Percentiles rank a stretch among this genome's conserved stretches.
These are phyloP conservation scores for Lutraria lutraria DNA, from an alignment of 2,888 invertebrate species.

Conservation along the genomic window DNA sequence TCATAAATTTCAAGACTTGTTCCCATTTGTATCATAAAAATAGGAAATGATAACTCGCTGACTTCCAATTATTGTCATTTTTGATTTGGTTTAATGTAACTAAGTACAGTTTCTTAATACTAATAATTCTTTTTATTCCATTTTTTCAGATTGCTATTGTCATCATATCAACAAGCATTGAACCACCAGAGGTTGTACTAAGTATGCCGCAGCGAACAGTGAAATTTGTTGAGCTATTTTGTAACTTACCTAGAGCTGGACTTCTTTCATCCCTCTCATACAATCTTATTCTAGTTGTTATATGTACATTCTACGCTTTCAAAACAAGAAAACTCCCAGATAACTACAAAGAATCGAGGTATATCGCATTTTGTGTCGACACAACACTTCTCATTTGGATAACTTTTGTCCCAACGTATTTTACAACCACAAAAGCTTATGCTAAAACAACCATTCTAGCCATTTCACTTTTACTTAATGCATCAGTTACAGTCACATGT, in stretches of 20 bases:
- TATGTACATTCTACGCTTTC: slow-evolving; percentile 80
- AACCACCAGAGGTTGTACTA: slow-evolving; percentile 68
- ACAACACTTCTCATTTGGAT: slow-evolving; percentile 78
- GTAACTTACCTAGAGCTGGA: slow-evolving; percentile 73
- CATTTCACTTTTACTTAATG: slow-evolving; percentile 76
- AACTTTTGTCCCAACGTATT: slow-evolving; percentile 77
- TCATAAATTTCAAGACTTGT: too few species aligned
- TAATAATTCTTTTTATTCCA: background rate
- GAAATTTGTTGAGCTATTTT: slow-evolving; percentile 76
- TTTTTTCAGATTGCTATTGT: slow-evolving; percentile 72
- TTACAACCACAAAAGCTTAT: slow-evolving; percentile 69
- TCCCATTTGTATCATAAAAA: too few species aligned
- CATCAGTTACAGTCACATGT: slow-evolving; percentile 76
- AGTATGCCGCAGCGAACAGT: slow-evolving; percentile 76
- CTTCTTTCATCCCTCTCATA: slow-evolving; percentile 76
- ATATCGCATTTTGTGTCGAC: slow-evolving; percentile 81
- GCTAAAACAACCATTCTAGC: slow-evolving; percentile 74
- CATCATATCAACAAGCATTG: slow-evolving; percentile 66
- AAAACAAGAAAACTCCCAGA: slow-evolving; percentile 82
- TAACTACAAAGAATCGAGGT: slow-evolving; percentile 83
- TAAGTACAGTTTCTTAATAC: background rate
- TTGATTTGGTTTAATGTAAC: too few species aligned
- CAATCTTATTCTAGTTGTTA: slow-evolving; percentile 78
- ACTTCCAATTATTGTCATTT: too few species aligned
- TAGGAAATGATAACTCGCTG: too few species aligned